Base-by-base conservation (phyloP, 92 coral and sea anemone genomes). In the Porites lobata region DNA sequence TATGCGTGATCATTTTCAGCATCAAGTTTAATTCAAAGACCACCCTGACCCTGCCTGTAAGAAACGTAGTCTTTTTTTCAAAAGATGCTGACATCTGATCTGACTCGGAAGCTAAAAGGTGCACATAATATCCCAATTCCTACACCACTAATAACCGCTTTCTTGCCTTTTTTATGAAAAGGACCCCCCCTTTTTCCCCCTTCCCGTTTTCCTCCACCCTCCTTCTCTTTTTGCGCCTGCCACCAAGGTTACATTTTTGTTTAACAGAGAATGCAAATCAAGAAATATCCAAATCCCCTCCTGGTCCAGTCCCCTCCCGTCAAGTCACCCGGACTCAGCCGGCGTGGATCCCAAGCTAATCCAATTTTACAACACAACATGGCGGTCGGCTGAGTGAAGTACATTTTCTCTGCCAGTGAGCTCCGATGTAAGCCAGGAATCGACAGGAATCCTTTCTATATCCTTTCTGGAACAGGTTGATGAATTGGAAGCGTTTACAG, bases 281-380 rank as follows among this genome's bases (percentile, higher is more conserved):
- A 29, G 47, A 29, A 29, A 29, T 29, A 29, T 29, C 32, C 32
- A 29, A 29, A 2, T 29, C 32, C 32, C 32, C 32, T 29, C 32
- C 13, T 53, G 58, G 47, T 38, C 63, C 63, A 11, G 14, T 58
- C 63, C 63, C 63, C 63, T 58, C 14, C 13, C 15, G 9, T 9
- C 13, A 58, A 58, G 6, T 58, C 63, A 17, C 63, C 63, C 13
- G 14, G 63, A 24, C 21, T 20, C 20, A 15, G 66, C 66, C 17
- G 69, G 69, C 81, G 81, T 18, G 81, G 81, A 57, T 77, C 43
- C 81, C 3, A 77, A 77, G 81, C 54, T 29, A 29, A 76, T 29
- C 1, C 47, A 38, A 38, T 38, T 29, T 38, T 38, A 38, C 47
- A 74, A 69, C 29, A 15, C 9, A 77, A 77, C 69, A 77, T 77